phyloP scores from a whole-genome alignment of 2,888 invertebrate species.

The Flexamia atlantica region DNA sequence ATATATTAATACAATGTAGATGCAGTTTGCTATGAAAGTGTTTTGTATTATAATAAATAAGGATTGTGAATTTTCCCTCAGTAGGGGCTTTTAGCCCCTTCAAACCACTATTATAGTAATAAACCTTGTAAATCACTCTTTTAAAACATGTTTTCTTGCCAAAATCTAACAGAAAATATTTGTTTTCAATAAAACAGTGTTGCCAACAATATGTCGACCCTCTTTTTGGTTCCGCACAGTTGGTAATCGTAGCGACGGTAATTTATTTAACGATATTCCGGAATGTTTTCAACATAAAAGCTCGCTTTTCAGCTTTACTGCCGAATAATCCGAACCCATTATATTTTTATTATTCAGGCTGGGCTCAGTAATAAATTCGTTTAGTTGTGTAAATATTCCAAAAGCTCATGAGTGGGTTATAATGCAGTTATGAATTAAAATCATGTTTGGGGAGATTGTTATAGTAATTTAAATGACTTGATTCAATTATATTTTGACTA shows the following conservation, averaged over 20 bases:
- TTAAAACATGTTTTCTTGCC: too few species aligned
- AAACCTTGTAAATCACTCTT: too few species aligned
- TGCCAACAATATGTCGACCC: slow-evolving; percentile 21
- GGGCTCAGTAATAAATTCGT: neutral
- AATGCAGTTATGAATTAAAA: neutral
- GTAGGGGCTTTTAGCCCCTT: too few species aligned
- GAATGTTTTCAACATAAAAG: slow-evolving; percentile 44
- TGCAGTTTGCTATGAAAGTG: too few species aligned
- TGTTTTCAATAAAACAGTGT: slow-evolving; percentile 4
- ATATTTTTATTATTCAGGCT: slow-evolving; percentile 7
- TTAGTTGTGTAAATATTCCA: neutral
- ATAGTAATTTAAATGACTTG: too few species aligned
- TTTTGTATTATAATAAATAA: too few species aligned
- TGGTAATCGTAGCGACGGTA: slow-evolving; percentile 24
- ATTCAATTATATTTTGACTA: too few species aligned
- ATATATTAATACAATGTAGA: too few species aligned
- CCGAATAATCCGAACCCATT: slow-evolving; percentile 24
- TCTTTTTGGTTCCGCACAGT: slow-evolving; percentile 3
- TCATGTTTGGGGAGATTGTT: too few species aligned
- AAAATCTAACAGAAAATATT: neutral
- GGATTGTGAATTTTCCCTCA: too few species aligned
- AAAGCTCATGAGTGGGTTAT: neutral
- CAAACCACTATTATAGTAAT: too few species aligned
- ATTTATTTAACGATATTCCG: slow-evolving; percentile 45
- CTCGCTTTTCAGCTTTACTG: slow-evolving; percentile 34